Percentiles rank a stretch among this genome's conserved stretches.
Conservation (phyloP, 2,113 vertebrate genomes). For the Epinephelus lanceolatus region DNA sequence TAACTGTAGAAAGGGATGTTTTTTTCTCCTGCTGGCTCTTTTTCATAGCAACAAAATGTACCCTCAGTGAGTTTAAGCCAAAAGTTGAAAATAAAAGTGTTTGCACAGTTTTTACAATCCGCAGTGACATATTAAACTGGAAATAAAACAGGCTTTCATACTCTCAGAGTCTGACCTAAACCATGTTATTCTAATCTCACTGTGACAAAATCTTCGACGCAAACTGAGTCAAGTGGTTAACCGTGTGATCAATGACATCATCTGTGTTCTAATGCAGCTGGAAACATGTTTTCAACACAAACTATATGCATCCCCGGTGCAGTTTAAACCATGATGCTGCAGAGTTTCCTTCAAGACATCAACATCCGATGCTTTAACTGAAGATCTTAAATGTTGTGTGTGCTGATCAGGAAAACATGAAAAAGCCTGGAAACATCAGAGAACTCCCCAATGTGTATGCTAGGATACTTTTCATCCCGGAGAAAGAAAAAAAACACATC, state of each 20-base stretch:
- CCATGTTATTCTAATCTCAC: background rate
- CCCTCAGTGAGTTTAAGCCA: too few species aligned
- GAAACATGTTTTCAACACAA: background rate
- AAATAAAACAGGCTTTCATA: background rate
- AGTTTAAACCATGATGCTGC: background rate
- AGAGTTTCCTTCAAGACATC: background rate
- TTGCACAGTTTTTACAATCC: too few species aligned
- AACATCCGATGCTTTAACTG: background rate
- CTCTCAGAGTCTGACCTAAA: background rate
- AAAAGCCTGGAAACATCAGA: background rate
- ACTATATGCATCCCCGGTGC: background rate
- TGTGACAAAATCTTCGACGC: background rate
- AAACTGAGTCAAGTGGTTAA: background rate
- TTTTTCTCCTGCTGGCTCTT: background rate
- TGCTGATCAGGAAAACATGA: background rate
- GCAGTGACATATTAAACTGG: background rate
- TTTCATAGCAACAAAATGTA: background rate
- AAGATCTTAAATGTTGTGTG: background rate
- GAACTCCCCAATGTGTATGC: background rate
- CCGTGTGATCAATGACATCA: background rate
- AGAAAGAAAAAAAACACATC: background rate
- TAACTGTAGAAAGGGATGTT: background rate
- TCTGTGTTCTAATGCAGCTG: background rate
- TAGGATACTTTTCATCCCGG: background rate
- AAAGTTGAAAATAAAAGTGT: too few species aligned